Percentiles rank a stretch among this genome's conserved stretches.
These are phyloP conservation scores for Leptodactylus fuscus DNA, from an alignment of 2,113 vertebrate genomes.

Conservation along the genomic window DNA sequence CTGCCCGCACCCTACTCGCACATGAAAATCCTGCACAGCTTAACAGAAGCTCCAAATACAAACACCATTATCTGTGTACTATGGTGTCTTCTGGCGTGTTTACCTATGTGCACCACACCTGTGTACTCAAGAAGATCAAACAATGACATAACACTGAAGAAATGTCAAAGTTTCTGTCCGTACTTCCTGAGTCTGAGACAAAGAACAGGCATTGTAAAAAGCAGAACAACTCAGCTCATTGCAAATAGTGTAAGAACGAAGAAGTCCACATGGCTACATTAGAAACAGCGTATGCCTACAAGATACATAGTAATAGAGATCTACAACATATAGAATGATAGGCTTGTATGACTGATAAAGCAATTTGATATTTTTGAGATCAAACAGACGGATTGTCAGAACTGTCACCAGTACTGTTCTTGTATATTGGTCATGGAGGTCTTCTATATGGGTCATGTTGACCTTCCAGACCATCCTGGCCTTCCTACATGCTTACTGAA, in stretches of 20 bases:
- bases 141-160: conserved; percentile 23
- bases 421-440: not conserved
- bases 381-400: not conserved
- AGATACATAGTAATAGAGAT: not conserved
- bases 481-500: too few relatives aligned
- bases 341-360: too few relatives aligned
- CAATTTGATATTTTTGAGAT: too few relatives aligned
- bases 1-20: not conserved
- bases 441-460: not conserved
- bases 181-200: conserved; percentile 28
- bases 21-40: not conserved
- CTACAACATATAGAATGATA: too few relatives aligned
- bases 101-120: conserved; percentile 40
- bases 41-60: conserved; percentile 9
- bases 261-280: not conserved
- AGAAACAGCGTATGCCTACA: not conserved
- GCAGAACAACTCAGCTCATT: not conserved
- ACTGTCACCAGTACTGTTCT: not conserved
- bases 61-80: conserved; percentile 1
- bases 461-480: too few relatives aligned
- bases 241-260: not conserved
- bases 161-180: conserved; percentile 20
- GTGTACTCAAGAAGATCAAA: conserved; percentile 46
- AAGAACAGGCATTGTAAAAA: conserved; percentile 7
- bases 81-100: not conserved